Base-by-base conservation (phyloP, 2,797 vertebrate species). In the Cossypha dichroa region DNA sequence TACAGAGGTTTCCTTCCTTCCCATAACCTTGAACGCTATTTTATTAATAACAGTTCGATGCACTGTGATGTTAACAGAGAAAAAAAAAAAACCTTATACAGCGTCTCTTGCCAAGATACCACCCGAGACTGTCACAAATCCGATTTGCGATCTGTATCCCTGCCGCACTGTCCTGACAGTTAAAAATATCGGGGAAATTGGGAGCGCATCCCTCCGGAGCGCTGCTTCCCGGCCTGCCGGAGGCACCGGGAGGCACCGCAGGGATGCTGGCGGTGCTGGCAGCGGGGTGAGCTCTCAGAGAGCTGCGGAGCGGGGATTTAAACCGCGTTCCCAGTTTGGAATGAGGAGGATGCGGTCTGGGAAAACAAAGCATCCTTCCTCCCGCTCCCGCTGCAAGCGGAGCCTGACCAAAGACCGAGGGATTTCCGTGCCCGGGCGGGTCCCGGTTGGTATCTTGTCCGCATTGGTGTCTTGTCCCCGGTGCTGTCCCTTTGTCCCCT, bases 51-150 rank as follows among this genome's bases (percentile, higher is more conserved):
- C 72, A 74, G 90, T 95, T 93, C 91, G 51, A 84, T 96, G 95
- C 97, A 97, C 97, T 97, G 96, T 97, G 97, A 96, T 96, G 94
- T 96, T 94, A 93, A 93, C 74, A 77, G 79, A 87, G 9, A 52
- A 59, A 55, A 59, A 28, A 54, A 74, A 52, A 31, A 31, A 74
- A n/a, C 29, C 74, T 46, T 90, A 95, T 93, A 59, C 85, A 81
- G 68, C 85, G 85, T 79, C 59, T 85, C 76, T 88, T 88, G 87
- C 78, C 93, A 97, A 91, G 95, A 96, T 93, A 91, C 78, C 85
- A 89, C 95, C 51, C 86, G 95, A 91, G 95, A 96, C 75, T 91
- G 94, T 43, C 13, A 75, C 69, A 73, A 90, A 89, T 88, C 73
- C 80, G 73, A 80, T 95, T 95, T 90, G 31, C 56, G 56, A 18